phyloP scores from a whole-genome alignment of 2,113 vertebrate genomes.

The Trogon melanurus region DNA sequence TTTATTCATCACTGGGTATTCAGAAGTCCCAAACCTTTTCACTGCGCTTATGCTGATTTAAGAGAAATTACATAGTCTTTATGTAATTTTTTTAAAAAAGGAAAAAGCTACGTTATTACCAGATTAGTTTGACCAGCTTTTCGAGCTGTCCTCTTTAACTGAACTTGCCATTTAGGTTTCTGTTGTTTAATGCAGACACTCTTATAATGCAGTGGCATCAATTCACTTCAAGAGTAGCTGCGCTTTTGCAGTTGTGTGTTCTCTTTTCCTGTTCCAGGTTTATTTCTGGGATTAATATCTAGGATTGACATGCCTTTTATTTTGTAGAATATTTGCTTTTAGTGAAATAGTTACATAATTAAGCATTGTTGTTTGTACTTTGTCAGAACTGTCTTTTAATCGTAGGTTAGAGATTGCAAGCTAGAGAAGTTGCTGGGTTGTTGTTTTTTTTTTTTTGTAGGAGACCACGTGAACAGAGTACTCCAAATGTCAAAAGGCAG shows the following conservation, averaged over 20 bases:
- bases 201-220: background rate
- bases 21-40: background rate
- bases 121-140: background rate
- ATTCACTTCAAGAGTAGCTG: background rate
- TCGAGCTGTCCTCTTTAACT: background rate
- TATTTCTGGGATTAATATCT: background rate
- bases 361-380: background rate
- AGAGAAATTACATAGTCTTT: background rate
- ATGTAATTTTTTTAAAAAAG: background rate
- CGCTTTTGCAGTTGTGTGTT: background rate
- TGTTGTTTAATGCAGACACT: background rate
- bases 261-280: background rate
- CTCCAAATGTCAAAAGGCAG: slow-evolving; percentile 80
- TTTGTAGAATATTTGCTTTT: background rate
- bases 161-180: background rate
- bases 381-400: background rate
- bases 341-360: background rate
- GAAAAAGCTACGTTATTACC: background rate
- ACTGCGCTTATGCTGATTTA: background rate
- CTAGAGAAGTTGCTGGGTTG: background rate
- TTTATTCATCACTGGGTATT: background rate
- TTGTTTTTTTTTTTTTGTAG: slow-evolving; percentile 21
- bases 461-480: slow-evolving; percentile 77
- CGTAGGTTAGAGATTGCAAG: background rate
- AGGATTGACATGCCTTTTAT: background rate